Percentiles rank a stretch among this genome's conserved stretches.
These are phyloP conservation scores for Papilio helenus DNA, from an alignment of 1,140 invertebrate species.

Conservation along the genomic window DNA sequence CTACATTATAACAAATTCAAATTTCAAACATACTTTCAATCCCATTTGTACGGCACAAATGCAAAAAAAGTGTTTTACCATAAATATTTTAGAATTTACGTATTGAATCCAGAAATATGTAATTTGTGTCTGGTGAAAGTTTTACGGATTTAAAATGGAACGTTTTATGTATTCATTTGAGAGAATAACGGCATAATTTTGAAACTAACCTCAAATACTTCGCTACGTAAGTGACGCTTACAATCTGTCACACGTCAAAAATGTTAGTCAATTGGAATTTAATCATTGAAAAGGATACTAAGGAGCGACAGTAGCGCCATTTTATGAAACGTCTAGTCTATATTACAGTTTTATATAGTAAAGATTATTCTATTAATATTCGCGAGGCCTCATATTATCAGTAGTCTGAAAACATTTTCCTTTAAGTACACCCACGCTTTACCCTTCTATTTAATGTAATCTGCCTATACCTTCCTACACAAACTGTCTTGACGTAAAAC, in stretches of 20 bases:
- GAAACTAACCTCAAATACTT: too few relatives aligned
- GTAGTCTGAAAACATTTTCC: not conserved
- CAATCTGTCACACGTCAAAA: too few relatives aligned
- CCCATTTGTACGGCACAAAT: not conserved
- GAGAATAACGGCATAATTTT: too few relatives aligned
- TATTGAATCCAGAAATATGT: too few relatives aligned
- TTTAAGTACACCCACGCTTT: not conserved
- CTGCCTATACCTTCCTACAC: not conserved
- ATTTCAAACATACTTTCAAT: not conserved
- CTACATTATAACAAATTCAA: not conserved
- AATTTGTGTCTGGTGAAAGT: too few relatives aligned
- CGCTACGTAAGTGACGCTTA: too few relatives aligned
- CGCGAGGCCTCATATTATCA: not conserved
- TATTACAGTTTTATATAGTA: not conserved
- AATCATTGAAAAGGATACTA: too few relatives aligned
- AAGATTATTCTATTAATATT: not conserved
- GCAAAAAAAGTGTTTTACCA: too few relatives aligned
- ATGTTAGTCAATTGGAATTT: not conserved
- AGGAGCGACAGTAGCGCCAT: not conserved
- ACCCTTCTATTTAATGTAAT: conserved; percentile 15
- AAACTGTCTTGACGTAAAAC: not conserved
- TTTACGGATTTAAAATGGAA: too few relatives aligned
- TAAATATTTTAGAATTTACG: not conserved
- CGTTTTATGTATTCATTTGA: too few relatives aligned
- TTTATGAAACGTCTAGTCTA: not conserved